A percentile compares a stretch with the other conserved stretches of the same genome.
These are phyloP conservation scores for Orchesella cincta DNA, from an alignment of 1,140 invertebrate species.

Conservation along the genomic window DNA sequence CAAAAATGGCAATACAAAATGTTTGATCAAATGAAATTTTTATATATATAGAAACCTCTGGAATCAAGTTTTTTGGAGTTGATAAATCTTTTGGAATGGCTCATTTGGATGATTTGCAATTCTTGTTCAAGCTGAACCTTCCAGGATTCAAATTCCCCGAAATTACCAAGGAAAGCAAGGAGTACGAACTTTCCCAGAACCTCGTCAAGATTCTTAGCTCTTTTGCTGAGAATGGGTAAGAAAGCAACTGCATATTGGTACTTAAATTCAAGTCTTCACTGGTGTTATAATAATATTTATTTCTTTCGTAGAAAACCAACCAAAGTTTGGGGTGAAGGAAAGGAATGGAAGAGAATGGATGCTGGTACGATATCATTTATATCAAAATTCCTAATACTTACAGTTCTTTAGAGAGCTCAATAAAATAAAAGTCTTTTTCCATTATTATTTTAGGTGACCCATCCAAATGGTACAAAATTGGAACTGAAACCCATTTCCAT, in stretches of 20 bases:
- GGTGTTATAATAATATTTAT: background rate
- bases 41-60: background rate
- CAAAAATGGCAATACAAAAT: background rate
- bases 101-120: conserved; percentile 36
- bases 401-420: too few species aligned
- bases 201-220: conserved; percentile 39
- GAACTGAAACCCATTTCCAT: background rate
- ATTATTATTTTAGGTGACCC: too few species aligned
- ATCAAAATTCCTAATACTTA: too few species aligned
- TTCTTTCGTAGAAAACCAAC: conserved; percentile 42
- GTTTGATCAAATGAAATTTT: background rate
- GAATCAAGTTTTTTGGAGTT: conserved; percentile 8
- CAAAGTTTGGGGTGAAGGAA: conserved; percentile 38
- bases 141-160: conserved; percentile 35
- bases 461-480: conserved; percentile 28
- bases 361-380: too few species aligned
- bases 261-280: background rate
- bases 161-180: conserved; percentile 35
- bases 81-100: conserved; percentile 19
- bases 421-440: too few species aligned
- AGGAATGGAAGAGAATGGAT: conserved; percentile 39
- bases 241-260: background rate
- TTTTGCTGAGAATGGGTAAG: conserved; percentile 44
- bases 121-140: conserved; percentile 24
- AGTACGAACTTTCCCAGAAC: conserved; percentile 32